Evolutionary conservation across 2,797 vertebrate genomes (phyloP).

Genomic region (Falco concolor): DNA sequence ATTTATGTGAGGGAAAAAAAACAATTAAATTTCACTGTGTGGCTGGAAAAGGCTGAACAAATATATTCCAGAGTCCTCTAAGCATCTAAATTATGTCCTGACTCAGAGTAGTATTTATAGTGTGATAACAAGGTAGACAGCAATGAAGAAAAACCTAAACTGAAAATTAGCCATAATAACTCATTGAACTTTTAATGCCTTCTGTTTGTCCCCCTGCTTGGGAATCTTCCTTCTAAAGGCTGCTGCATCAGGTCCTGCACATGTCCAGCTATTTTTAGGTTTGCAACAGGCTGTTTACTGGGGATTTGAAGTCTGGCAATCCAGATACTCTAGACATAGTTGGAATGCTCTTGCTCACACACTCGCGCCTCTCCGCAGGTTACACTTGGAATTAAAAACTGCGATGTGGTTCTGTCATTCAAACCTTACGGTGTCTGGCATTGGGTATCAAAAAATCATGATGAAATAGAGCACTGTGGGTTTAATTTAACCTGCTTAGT

Average conservation of each 20-base stretch:
- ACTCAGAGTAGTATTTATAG: neutral
- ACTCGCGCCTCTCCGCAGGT: constrained; percentile 13
- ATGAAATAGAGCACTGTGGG: constrained; percentile 26
- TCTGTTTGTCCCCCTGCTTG: neutral
- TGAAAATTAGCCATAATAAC: neutral
- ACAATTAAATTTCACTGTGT: neutral
- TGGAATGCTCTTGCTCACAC: constrained; percentile 51
- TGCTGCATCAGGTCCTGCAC: constrained; percentile 57
- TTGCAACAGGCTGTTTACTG: constrained; percentile 59
- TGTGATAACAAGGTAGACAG: neutral
- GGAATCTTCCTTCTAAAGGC: constrained; percentile 39
- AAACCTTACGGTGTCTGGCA: constrained; percentile 32
- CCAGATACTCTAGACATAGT: constrained; percentile 65
- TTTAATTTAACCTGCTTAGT: constrained; percentile 36
- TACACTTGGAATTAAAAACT: constrained; percentile 59
- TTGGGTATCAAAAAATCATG: neutral
- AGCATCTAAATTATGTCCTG: neutral
- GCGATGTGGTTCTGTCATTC: constrained; percentile 63
- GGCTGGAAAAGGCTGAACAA: neutral
- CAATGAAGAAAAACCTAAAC: neutral
- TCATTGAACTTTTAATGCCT: neutral
- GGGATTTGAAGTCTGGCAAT: constrained; percentile 63
- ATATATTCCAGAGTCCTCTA: neutral
- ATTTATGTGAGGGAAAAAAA: neutral
- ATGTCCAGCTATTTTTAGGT: constrained; percentile 64